Conservation (phyloP, 2,113 vertebrate species). For the Redunca redunca region DNA sequence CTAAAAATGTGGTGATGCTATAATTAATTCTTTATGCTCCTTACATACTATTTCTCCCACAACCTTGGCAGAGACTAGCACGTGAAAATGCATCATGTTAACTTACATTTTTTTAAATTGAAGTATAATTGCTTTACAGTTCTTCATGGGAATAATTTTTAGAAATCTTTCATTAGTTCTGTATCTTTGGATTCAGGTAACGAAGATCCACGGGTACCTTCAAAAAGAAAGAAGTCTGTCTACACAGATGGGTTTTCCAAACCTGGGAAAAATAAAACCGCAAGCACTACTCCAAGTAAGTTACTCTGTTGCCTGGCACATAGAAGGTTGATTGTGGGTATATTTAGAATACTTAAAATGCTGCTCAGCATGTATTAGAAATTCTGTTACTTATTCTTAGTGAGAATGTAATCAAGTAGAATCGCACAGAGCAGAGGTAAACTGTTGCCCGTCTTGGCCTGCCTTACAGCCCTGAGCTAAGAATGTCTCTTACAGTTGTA, state of each 20-base stretch:
- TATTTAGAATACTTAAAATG: slow-evolving; percentile 4
- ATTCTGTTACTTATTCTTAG: neutral
- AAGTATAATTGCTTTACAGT: neutral
- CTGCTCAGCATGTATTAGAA: neutral
- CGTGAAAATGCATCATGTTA: neutral
- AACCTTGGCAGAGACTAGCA: neutral
- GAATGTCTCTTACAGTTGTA: neutral
- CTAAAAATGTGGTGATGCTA: neutral
- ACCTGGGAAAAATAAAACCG: slow-evolving; percentile 71
- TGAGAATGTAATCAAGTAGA: neutral
- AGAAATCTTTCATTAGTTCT: slow-evolving; percentile 6
- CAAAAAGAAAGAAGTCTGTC: slow-evolving; percentile 80
- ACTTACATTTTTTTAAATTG: neutral
- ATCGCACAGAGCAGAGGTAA: neutral
- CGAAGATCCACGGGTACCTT: neutral
- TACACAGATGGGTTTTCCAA: slow-evolving; percentile 60
- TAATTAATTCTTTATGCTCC: neutral
- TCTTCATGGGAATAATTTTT: neutral
- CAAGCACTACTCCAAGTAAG: slow-evolving; percentile 91
- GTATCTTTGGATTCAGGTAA: slow-evolving; percentile 61
- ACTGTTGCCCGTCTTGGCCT: neutral
- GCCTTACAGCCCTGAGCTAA: neutral
- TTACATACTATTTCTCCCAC: neutral
- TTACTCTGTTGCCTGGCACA: neutral
- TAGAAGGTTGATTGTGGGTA: neutral